Evolutionary conservation across 2,113 vertebrate genomes (phyloP).

Genomic region (Lepus europaeus): DNA sequence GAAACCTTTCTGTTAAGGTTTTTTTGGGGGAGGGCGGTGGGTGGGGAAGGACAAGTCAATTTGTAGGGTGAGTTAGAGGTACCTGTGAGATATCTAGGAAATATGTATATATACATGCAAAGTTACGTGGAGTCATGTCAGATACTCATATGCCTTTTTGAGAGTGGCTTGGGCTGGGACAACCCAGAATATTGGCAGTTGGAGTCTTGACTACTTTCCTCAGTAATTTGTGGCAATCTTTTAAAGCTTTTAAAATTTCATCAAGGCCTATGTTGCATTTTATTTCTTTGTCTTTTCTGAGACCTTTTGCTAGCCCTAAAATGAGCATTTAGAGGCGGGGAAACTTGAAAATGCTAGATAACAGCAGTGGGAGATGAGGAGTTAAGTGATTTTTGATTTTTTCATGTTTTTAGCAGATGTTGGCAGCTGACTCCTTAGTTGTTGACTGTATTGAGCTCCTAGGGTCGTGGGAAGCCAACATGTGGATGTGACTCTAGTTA

Average conservation of each 20-base stretch:
- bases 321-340: neutral
- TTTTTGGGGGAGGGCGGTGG: neutral
- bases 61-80: neutral
- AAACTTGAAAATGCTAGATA: neutral
- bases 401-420: neutral
- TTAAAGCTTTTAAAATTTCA: neutral
- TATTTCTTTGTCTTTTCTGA: neutral
- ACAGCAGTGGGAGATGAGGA: neutral
- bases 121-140: no score
- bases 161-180: neutral
- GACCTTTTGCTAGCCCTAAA: constrained; percentile 16
- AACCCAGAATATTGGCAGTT: neutral
- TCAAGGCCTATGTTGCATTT: neutral
- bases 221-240: neutral
- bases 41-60: neutral
- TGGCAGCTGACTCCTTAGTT: neutral
- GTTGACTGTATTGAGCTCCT: neutral
- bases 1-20: neutral
- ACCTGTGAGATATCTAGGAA: neutral
- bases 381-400: neutral
- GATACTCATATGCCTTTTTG: neutral
- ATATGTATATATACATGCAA: no score
- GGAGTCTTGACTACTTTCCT: neutral
- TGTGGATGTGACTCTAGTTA: neutral
- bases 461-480: neutral